Base-by-base conservation (phyloP, 2,888 invertebrate species). In the Euzetes globulus region DNA sequence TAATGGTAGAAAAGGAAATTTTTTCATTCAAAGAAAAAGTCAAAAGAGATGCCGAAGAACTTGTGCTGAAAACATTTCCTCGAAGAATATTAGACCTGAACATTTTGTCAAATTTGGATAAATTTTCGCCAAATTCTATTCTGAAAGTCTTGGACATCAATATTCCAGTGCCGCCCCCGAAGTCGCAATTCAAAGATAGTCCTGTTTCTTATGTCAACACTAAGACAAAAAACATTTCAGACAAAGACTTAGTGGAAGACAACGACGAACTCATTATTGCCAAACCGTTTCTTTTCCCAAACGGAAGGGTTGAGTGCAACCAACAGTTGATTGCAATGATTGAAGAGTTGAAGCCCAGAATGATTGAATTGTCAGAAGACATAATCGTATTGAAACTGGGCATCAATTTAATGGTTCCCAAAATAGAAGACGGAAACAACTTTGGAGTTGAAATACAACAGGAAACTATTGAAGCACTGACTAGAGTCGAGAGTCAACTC, bases 361-460 rank as follows among this genome's bases (percentile, higher is more conserved):
- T 65, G 7, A 11, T 65, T 17, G 63, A 65, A 7, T 37, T 65
- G 1, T 2, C 19, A 1, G 11, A 68, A 15, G 75, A 75, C 17
- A 50, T 68, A 13, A 45, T 45, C 2, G 29, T 41, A 19, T 27
- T 75, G 5, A 68, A 45, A 25, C 6, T 74, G 33, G 85, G 85
- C 85, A 85, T 85, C 75, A 81, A 82, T 33, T 83, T 84, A 77
- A 79, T 84, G 73, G 84, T 85, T 77, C 85, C 85, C 6, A 82
- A 83, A 76, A 84, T 85, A 76, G 85, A 85, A 80, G 85, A 85
- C 80, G 85, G 85, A 1, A 85, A 85, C 79, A 85, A 85, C 77
- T 85, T 85, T 80, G 85, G 85, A 27, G 85, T 85, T n/a, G 82
- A 83, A 65, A 83, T 84, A 63, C 84, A 84, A 80, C 83, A 33